Conservation (phyloP, 2,888 invertebrate species). For the Anorthoa munda region DNA sequence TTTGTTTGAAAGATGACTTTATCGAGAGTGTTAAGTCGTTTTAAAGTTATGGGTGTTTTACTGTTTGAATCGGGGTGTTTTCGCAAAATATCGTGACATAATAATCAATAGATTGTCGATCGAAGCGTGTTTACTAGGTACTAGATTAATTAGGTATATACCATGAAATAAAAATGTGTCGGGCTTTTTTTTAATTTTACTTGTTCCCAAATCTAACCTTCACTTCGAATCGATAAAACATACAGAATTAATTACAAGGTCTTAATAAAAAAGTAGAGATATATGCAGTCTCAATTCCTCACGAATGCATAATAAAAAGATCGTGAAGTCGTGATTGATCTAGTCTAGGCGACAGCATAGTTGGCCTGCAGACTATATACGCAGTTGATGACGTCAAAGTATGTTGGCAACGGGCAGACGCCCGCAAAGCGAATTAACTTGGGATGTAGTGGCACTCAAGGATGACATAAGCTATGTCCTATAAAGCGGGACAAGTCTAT, state of each 20-base stretch:
- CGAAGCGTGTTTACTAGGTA: too few species aligned
- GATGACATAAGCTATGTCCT: conserved; percentile 65
- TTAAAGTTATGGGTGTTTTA: too few species aligned
- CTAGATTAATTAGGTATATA: too few species aligned
- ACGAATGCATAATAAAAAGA: conserved; percentile 48
- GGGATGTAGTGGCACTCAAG: conserved; percentile 63
- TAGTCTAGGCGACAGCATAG: conserved; percentile 66
- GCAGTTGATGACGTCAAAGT: conserved; percentile 79
- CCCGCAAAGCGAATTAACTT: conserved; percentile 76
- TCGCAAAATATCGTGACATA: too few species aligned
- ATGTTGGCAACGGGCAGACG: conserved; percentile 74
- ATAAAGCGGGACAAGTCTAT: conserved; percentile 51
- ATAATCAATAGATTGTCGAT: too few species aligned
- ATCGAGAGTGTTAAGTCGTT: too few species aligned
- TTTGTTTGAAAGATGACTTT: too few species aligned
- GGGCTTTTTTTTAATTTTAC: too few species aligned
- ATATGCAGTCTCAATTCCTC: conserved; percentile 1
- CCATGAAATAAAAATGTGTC: too few species aligned
- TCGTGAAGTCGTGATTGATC: conserved; percentile 67
- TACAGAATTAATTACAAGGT: not conserved
- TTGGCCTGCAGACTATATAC: conserved; percentile 78
- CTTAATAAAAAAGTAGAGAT: not conserved
- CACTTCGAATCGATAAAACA: not conserved
- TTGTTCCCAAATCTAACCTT: not conserved
- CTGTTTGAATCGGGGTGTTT: too few species aligned